Percentiles rank a stretch among this genome's conserved stretches.
Conservation (phyloP, 1,140 invertebrate species). For the Caenorhabditis inopinata region DNA sequence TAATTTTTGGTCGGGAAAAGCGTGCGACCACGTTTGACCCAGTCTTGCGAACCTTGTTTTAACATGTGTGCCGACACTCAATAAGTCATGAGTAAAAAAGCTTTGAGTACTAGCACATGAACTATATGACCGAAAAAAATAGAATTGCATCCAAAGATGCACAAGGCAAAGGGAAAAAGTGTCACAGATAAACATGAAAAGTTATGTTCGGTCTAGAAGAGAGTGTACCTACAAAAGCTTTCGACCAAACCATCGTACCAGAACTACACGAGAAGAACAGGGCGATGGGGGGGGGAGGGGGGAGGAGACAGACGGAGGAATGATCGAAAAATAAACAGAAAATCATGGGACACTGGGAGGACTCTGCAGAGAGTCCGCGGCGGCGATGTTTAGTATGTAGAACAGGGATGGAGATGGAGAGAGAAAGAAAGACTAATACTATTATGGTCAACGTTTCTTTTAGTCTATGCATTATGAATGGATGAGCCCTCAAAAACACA, state of each 20-base stretch:
- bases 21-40: no score
- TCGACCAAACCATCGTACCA: not conserved
- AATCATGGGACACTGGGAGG: slow-evolving; percentile 2
- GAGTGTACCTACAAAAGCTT: not conserved
- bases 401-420: not conserved
- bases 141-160: not conserved
- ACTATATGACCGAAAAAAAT: slow-evolving; percentile 5
- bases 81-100: not conserved
- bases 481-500: not conserved
- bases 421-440: not conserved
- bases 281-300: not conserved
- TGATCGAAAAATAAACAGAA: slow-evolving; percentile 31
- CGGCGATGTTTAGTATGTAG: no score
- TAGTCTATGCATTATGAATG: not conserved
- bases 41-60: no score
- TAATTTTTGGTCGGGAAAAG: not conserved
- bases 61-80: not conserved
- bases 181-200: not conserved
- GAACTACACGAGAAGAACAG: slow-evolving; percentile 1
- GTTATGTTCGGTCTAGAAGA: not conserved
- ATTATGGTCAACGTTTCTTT: not conserved
- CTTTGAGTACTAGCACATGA: slow-evolving; percentile 12
- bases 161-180: not conserved
- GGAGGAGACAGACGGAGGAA: not conserved
- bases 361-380: no score